Conservation (phyloP, 30 jellyfish, hydroid and myxozoan genomes). For the Turritopsis dohrnii region DNA sequence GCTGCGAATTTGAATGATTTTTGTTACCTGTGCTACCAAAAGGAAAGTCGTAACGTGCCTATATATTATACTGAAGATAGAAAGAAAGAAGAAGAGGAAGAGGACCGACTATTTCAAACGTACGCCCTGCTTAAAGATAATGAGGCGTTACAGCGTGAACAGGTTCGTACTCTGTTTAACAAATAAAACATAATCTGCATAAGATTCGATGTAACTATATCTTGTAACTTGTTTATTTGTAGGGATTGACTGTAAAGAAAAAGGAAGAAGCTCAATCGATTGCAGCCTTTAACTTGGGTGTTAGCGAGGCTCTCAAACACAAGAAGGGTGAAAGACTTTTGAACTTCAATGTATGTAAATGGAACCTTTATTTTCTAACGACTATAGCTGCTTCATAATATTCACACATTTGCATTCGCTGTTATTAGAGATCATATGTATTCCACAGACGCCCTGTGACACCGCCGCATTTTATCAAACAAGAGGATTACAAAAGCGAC, state of each 20-base stretch:
- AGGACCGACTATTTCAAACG: constrained; percentile 69
- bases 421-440: constrained; percentile 76
- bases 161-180: constrained; percentile 37
- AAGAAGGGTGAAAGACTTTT: constrained; percentile 46
- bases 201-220: neutral
- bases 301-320: constrained; percentile 68
- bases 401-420: neutral
- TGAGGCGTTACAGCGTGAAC: constrained; percentile 70
- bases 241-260: constrained; percentile 45
- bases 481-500: constrained; percentile 54
- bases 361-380: neutral
- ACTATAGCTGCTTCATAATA: neutral
- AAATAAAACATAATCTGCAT: neutral
- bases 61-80: constrained; percentile 68
- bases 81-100: constrained; percentile 67
- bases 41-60: constrained; percentile 76
- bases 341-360: constrained; percentile 55
- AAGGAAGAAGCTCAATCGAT: constrained; percentile 63
- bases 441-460: constrained; percentile 72
- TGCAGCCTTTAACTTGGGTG: constrained; percentile 87
- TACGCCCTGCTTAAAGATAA: constrained; percentile 61
- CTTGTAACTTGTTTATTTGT: neutral
- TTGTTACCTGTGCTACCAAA: constrained; percentile 87
- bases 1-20: constrained; percentile 74
- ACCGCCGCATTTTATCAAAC: constrained; percentile 75